Evolutionary conservation across 2,113 vertebrate species (phyloP).

Genomic region (Macrotis lagotis): DNA sequence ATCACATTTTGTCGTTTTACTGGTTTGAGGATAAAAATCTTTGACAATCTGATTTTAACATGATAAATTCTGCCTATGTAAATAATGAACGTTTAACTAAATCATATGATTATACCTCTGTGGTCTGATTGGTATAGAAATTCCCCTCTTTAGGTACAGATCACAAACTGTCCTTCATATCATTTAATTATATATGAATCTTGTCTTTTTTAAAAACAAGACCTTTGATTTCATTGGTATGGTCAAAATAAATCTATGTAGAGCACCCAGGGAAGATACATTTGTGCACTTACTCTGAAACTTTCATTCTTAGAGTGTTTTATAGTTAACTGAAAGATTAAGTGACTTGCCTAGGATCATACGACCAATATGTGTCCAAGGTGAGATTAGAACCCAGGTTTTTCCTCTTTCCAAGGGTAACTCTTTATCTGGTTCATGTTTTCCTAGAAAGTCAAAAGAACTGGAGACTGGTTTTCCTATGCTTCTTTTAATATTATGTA

Average conservation of each 20-base stretch:
- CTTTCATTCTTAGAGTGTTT: neutral
- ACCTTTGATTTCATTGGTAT: neutral
- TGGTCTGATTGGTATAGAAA: neutral
- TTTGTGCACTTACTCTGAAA: neutral
- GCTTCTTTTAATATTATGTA: neutral
- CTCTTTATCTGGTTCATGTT: neutral
- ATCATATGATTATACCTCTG: neutral
- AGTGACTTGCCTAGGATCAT: neutral
- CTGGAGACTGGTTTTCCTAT: neutral
- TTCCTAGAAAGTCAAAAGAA: neutral
- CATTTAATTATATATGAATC: neutral
- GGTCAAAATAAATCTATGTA: neutral
- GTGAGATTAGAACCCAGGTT: neutral
- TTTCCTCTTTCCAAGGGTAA: neutral
- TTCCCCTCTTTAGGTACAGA: neutral
- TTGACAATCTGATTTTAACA: slow-evolving; percentile 5
- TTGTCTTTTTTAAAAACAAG: neutral
- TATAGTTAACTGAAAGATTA: neutral
- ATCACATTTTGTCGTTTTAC: slow-evolving; percentile 3
- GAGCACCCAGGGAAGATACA: neutral
- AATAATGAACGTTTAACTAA: neutral
- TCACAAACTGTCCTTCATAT: neutral
- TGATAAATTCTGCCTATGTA: neutral
- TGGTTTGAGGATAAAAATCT: neutral
- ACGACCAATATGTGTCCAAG: neutral